A percentile compares a stretch with the other conserved stretches of the same genome.
phyloP scores from a whole-genome alignment of 2,888 invertebrate species.

The Cynaeus angustus region DNA sequence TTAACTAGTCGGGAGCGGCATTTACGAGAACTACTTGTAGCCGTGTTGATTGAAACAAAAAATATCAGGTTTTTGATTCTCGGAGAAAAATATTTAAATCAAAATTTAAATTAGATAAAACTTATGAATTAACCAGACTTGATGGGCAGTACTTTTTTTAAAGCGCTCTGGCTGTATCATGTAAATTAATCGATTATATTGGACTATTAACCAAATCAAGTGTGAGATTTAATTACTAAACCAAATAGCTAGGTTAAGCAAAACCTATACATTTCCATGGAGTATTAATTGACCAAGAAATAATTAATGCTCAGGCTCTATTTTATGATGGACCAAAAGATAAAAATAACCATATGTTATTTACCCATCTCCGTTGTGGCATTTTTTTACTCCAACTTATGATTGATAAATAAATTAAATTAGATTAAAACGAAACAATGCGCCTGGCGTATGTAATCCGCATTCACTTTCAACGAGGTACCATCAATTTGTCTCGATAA shows the following conservation, averaged over 20 bases:
- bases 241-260: background rate
- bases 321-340: constrained; percentile 6
- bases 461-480: constrained; percentile 4
- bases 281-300: constrained; percentile 13
- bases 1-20: too few species aligned
- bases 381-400: constrained; percentile 13
- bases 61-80: too few species aligned
- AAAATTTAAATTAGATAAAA: background rate
- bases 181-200: background rate
- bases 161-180: background rate
- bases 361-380: constrained; percentile 7
- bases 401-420: constrained; percentile 8
- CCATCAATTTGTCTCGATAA: constrained; percentile 15
- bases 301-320: constrained; percentile 16
- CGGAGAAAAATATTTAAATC: too few species aligned
- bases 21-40: too few species aligned
- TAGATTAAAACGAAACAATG: constrained; percentile 24
- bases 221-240: constrained; percentile 23
- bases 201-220: constrained; percentile 13
- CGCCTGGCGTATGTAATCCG: constrained; percentile 7
- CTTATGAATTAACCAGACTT: background rate
- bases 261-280: background rate
- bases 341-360: constrained; percentile 39
- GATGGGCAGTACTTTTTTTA: background rate
- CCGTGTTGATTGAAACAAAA: too few species aligned